Evolutionary conservation across 2,797 vertebrate species (phyloP).

Genomic region (Mallotus villosus): DNA sequence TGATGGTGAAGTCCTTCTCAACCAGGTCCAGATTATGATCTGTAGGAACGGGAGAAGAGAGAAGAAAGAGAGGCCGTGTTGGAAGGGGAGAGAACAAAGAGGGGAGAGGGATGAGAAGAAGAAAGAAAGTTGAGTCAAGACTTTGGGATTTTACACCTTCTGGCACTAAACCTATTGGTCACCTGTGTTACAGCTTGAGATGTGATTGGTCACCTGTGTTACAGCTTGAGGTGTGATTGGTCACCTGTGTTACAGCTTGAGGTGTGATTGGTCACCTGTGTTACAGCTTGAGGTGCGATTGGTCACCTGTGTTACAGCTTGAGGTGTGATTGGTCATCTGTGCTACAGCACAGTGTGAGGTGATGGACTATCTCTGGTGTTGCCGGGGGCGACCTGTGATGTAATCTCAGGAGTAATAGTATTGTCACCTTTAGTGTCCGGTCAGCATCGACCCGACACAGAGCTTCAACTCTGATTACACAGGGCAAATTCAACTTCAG

Average conservation of each 20-base stretch:
- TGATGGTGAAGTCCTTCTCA: slow-evolving; percentile 92
- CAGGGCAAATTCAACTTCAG: slow-evolving; percentile 54
- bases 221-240: no score
- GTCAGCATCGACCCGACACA: slow-evolving; percentile 57
- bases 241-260: neutral
- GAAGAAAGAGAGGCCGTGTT: neutral
- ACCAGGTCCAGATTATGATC: slow-evolving; percentile 88
- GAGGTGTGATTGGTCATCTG: no score
- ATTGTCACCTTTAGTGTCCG: slow-evolving; percentile 44
- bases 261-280: slow-evolving; percentile 5
- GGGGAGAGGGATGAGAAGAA: slow-evolving; percentile 1
- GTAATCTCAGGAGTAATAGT: slow-evolving; percentile 62
- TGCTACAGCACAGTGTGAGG: neutral
- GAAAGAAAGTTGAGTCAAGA: slow-evolving; percentile 9
- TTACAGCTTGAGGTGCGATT: no score
- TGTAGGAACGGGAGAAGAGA: slow-evolving; percentile 19
- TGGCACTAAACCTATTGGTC: no score
- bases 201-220: no score
- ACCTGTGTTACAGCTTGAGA: no score
- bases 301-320: no score
- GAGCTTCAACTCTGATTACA: slow-evolving; percentile 68
- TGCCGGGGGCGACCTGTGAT: slow-evolving; percentile 39
- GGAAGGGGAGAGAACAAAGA: neutral
- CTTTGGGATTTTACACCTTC: neutral
- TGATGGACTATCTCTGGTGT: slow-evolving; percentile 29